Evolutionary conservation across 2,797 vertebrate genomes (phyloP).

Genomic region (Bradypus variegatus): DNA sequence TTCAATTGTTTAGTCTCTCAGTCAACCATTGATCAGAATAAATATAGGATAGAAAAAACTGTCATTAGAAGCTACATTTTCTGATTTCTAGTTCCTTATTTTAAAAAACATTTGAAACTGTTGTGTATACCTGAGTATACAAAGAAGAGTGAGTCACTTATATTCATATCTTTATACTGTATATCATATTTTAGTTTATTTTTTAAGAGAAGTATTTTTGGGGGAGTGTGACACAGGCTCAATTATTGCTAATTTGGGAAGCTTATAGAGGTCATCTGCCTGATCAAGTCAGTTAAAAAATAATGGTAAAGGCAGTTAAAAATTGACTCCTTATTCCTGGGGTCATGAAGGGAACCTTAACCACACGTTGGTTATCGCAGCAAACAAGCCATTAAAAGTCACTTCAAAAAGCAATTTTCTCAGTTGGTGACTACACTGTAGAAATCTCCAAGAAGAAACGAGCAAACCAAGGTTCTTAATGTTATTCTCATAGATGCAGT

Average conservation of each 20-base stretch:
- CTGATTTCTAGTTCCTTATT: not conserved
- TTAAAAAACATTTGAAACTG: not conserved
- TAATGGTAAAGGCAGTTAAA: slow-evolving; percentile 3
- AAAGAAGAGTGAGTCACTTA: not conserved
- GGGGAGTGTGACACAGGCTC: slow-evolving; percentile 15
- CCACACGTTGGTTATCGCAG: not conserved
- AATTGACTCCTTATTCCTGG: not conserved
- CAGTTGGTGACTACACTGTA: slow-evolving; percentile 29
- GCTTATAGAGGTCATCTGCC: not conserved
- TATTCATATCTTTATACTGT: not conserved
- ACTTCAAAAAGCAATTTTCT: slow-evolving; percentile 42
- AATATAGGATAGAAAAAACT: not conserved
- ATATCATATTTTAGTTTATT: not conserved
- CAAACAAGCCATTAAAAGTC: slow-evolving; percentile 44
- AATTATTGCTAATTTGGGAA: slow-evolving; percentile 8
- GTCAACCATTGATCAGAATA: not conserved
- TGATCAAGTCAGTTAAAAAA: slow-evolving; percentile 4
- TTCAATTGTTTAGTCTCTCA: not conserved
- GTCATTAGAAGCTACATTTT: not conserved
- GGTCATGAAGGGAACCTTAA: slow-evolving; percentile 13
- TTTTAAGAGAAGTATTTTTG: not conserved
- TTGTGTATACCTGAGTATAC: not conserved
- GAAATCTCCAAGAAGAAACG: slow-evolving; percentile 28
- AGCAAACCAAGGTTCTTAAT: not conserved
- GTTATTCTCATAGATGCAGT: not conserved